These are phyloP conservation scores for Ptiloglossa arizonensis DNA, from an alignment of 1,140 invertebrate species.

Conservation along the genomic window DNA sequence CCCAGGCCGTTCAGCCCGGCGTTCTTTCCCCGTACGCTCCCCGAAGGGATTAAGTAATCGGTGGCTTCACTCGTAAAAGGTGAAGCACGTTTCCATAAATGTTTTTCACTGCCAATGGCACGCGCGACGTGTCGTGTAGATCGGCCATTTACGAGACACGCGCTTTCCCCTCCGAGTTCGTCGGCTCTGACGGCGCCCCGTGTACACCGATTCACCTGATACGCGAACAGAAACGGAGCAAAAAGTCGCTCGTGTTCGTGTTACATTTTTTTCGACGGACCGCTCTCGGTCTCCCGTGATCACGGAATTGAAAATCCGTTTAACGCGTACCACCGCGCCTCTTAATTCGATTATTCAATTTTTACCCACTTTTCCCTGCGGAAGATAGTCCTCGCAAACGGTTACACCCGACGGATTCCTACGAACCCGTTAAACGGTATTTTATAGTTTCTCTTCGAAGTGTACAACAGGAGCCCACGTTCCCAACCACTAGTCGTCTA, in stretches of 20 bases:
- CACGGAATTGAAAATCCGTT: too few relatives aligned
- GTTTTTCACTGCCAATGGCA: conserved; percentile 80
- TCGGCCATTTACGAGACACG: conserved; percentile 59
- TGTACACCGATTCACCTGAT: conserved; percentile 50
- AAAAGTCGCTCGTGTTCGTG: conserved; percentile 20
- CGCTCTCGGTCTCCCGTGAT: not conserved
- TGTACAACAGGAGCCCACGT: too few relatives aligned
- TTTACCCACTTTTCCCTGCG: too few relatives aligned
- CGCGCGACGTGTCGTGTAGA: conserved; percentile 60
- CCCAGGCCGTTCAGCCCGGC: conserved; percentile 56
- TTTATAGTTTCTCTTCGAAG: too few relatives aligned
- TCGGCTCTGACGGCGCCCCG: conserved; percentile 19
- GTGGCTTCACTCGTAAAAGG: conserved; percentile 77
- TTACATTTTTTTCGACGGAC: not conserved
- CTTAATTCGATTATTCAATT: too few relatives aligned
- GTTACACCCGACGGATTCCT: too few relatives aligned
- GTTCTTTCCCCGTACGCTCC: conserved; percentile 55
- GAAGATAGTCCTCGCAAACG: too few relatives aligned
- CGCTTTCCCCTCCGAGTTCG: conserved; percentile 33
- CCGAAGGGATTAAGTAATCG: conserved; percentile 78
- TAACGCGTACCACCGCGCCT: too few relatives aligned
- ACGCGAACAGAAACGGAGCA: conserved; percentile 30
- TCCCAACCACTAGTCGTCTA: too few relatives aligned
- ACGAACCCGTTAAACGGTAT: too few relatives aligned
- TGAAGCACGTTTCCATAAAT: conserved; percentile 78